Base-by-base conservation (phyloP, 2,888 invertebrate genomes). In the Lamellibrachia columna region DNA sequence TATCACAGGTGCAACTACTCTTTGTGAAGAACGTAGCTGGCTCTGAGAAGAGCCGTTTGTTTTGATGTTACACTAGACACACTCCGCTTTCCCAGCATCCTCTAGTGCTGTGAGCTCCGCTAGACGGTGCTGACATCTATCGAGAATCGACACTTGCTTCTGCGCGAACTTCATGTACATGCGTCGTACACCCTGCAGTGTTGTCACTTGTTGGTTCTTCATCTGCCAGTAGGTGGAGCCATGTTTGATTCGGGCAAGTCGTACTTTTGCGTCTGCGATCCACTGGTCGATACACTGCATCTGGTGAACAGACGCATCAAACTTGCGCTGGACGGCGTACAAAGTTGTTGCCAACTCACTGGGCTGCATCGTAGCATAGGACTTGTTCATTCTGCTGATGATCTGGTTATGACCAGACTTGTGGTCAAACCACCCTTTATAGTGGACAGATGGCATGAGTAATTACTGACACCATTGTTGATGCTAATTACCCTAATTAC, bases 181-280 rank as follows among this genome's bases (percentile, higher is more conserved):
- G 75, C 22, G 75, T 75, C 75, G 15, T n/a, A 75, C 75, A 0
- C 75, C 75, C 75, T 75, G 75, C 75, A 75, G 75, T 22, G 75
- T 15, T 22, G 75, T 22, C 60, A 60, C 11, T 9, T 15, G 60
- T 22, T 60, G 60, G 60, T 3, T 60, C 15, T 22, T 60, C 60
- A 91, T 53, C 40, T 58, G 40, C 53, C 40, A 11, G 11, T 92
- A 53, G 92, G 55, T 53, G 52, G 40, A 53, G 75, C 75, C 75
- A 75, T n/a, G 53, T 7, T 55, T 92, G 90, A 90, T 92, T 90
- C 60, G 53, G 28, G 22, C 52, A 22, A 92, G 28, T 60, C 90
- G n/a, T 22, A 92, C 40, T 92, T 52, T 53, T 92, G 53, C 58
- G 55, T 92, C 40, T 92, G 92, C 1, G 92, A 55, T 92, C 52